These are phyloP conservation scores for Dendrocincla fuliginosa DNA, from an alignment of 2,797 vertebrate genomes.

Conservation along the genomic window DNA sequence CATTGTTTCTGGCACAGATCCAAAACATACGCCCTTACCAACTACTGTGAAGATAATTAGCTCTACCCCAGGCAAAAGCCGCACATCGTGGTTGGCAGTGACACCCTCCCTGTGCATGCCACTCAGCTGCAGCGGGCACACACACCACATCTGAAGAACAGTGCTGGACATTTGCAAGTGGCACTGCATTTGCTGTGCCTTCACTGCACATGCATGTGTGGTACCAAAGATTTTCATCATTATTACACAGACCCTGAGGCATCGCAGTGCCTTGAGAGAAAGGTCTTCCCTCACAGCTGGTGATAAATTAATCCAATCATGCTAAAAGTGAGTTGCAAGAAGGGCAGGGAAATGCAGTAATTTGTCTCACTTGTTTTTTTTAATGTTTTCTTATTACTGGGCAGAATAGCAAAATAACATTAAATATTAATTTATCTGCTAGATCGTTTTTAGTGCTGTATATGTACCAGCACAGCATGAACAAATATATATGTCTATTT, in stretches of 20 bases:
- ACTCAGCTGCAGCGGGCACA: neutral
- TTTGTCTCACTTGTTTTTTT: neutral
- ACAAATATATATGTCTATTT: neutral
- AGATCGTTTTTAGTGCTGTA: neutral
- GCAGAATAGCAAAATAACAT: neutral
- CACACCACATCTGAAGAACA: fast-evolving
- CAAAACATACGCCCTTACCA: neutral
- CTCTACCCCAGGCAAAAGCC: neutral
- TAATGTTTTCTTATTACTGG: neutral
- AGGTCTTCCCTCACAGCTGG: neutral
- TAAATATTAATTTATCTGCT: slow-evolving; percentile 32
- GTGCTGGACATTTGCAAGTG: neutral
- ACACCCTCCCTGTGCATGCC: fast-evolving
- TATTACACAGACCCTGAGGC: neutral
- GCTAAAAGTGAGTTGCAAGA: neutral
- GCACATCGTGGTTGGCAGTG: fast-evolving
- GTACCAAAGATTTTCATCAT: neutral
- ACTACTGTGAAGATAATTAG: neutral
- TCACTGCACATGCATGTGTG: neutral
- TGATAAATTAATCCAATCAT: neutral
- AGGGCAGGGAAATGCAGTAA: neutral
- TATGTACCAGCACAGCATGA: neutral
- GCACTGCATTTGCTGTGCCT: neutral
- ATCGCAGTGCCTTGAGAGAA: neutral
- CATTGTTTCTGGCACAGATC: neutral